These are phyloP conservation scores for Monochamus alternatus DNA, from an alignment of 2,888 invertebrate species.

Conservation along the genomic window DNA sequence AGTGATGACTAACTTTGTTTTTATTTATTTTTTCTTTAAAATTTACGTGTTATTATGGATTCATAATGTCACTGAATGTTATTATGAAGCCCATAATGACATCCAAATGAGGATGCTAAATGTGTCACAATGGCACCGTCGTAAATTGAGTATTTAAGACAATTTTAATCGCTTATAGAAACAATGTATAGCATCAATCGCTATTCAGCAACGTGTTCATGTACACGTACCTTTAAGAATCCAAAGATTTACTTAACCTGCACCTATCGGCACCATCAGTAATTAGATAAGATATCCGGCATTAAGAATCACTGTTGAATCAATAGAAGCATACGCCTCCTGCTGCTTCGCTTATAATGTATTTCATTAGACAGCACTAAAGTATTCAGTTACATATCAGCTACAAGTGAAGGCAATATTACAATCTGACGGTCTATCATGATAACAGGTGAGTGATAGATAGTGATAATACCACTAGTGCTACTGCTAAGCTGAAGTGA, in stretches of 20 bases:
- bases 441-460: slow-evolving; percentile 60
- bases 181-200: neutral
- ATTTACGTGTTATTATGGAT: too few relatives aligned
- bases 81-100: too few relatives aligned
- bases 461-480: slow-evolving; percentile 56
- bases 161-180: too few relatives aligned
- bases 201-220: neutral
- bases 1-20: too few relatives aligned
- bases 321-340: slow-evolving; percentile 20
- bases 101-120: too few relatives aligned
- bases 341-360: slow-evolving; percentile 27
- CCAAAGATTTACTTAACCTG: neutral
- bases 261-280: neutral
- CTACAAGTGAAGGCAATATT: slow-evolving; percentile 39
- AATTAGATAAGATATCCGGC: neutral
- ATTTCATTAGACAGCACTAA: slow-evolving; percentile 29
- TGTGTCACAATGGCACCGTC: too few relatives aligned
- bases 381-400: slow-evolving; percentile 24
- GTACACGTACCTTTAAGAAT: neutral
- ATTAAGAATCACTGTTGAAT: neutral
- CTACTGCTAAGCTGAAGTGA: slow-evolving; percentile 45
- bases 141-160: too few relatives aligned
- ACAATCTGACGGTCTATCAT: slow-evolving; percentile 52
- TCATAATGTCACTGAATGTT: too few relatives aligned
- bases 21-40: too few relatives aligned